Base-by-base conservation (phyloP, 1,140 invertebrate species). In the Sitophilus oryzae region DNA sequence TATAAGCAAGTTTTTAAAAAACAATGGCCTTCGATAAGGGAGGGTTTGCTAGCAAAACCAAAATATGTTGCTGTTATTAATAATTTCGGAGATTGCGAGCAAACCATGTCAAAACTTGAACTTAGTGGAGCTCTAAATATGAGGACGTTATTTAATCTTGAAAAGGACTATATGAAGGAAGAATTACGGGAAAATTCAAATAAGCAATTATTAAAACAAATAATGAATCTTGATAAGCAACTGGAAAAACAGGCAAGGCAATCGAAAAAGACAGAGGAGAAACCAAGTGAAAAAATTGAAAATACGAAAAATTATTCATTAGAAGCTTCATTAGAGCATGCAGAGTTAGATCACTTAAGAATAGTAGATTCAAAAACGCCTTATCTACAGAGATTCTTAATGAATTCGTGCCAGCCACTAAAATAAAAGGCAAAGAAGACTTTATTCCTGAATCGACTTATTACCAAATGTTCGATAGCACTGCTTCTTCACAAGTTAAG, bases 41-140 rank as follows among this genome's bases (percentile, higher is more conserved):
- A 88, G 6, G 93, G 88, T 0, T 66, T 99, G 1, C 71, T 96
- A 1, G 81, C 82, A 2, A 77, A 83, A 42, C 83, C 85, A 46
- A 98, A 97, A 73, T 93, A 95, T 70, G 78, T 89, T 53, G 93
- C 93, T 44, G 74, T 97, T 51, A 74, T 96, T 0, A 98, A 97
- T 71, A 91, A 90, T 68, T 95, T 85, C 66, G 81, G 82, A 18
- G 82, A 91, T 66, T 63, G 73, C 9, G 82, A 82, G 51, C 76
- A 76, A 67, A 82, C 77, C 34, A 72, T 77, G 52, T 69, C 75
- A 40, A 73, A 78, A 47, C 71, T 89, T 20, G 74, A 78, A 57
- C 67, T 74, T 46, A 71, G 75, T 75, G 82, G 86, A 80, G 74
- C 70, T 36, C 60, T 75, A 30, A 77, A 77, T 62, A 59, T 77